Evolutionary conservation across 2,888 invertebrate genomes (phyloP).

Genomic region (Acrocera orbiculus): DNA sequence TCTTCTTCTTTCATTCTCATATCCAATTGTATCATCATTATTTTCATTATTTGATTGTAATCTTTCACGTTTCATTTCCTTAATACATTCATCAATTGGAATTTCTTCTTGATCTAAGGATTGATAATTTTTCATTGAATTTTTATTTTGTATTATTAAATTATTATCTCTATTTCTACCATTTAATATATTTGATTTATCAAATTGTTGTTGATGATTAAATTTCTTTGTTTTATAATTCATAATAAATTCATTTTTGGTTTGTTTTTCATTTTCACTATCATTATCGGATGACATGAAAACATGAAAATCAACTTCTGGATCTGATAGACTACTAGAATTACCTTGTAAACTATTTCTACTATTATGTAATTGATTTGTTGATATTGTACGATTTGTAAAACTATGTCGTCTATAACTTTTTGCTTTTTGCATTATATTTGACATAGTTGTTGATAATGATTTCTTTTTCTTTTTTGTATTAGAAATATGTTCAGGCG

Average conservation of each 20-base stretch:
- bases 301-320: conserved; percentile 45
- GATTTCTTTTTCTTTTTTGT: conserved; percentile 69
- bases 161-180: no score
- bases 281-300: conserved; percentile 26
- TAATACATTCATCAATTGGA: not conserved
- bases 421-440: conserved; percentile 70
- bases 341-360: no score
- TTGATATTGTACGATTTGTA: conserved; percentile 10
- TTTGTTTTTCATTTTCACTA: conserved; percentile 20
- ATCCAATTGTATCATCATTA: conserved; percentile 5
- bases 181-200: not conserved
- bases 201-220: conserved; percentile 3
- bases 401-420: conserved; percentile 31
- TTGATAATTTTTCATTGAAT: no score
- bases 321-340: conserved; percentile 51
- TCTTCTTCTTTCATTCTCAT: conserved; percentile 5
- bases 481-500: conserved; percentile 16
- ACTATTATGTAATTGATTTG: conserved; percentile 20
- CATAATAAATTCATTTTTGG: no score
- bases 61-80: not conserved
- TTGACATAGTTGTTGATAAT: conserved; percentile 68
- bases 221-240: no score
- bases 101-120: not conserved
- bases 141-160: no score
- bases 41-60: not conserved